Conservation (phyloP, 2,113 vertebrate genomes). For the Trematomus loennbergii region DNA sequence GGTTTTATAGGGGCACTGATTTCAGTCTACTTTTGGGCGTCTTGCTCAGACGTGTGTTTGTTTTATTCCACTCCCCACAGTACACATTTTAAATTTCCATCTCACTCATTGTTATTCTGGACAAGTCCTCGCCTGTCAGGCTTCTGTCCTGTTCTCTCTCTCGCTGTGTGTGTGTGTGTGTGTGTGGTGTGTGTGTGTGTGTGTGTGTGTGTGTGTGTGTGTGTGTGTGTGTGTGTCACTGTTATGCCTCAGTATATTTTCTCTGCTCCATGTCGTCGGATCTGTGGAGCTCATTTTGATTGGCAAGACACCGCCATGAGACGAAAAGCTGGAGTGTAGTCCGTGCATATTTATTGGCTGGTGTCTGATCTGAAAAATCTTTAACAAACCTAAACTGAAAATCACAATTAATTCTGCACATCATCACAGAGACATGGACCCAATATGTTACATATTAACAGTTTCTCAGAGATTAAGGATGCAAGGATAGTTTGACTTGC, state of each 20-base stretch:
- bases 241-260: conserved; percentile 53
- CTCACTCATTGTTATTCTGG: conserved; percentile 74
- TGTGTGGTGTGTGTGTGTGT: background rate
- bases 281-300: conserved; percentile 52
- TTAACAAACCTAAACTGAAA: conserved; percentile 14
- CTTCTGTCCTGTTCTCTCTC: conserved; percentile 16
- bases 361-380: conserved; percentile 17
- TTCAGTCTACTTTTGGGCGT: background rate
- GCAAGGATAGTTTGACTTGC: background rate
- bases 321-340: conserved; percentile 19
- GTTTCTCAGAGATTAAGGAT: background rate
- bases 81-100: conserved; percentile 14
- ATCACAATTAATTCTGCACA: conserved; percentile 18
- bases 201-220: background rate
- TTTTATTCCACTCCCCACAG: background rate
- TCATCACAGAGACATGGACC: background rate
- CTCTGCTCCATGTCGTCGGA: conserved; percentile 41
- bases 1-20: conserved; percentile 23
- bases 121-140: conserved; percentile 52
- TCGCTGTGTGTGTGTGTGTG: background rate
- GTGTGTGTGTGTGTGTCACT: conserved; percentile 22
- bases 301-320: conserved; percentile 46
- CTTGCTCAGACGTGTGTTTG: conserved; percentile 13
- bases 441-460: background rate
- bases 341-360: conserved; percentile 22